phyloP scores from a whole-genome alignment of 2,888 invertebrate genomes.

The Macrosiphum euphorbiae region DNA sequence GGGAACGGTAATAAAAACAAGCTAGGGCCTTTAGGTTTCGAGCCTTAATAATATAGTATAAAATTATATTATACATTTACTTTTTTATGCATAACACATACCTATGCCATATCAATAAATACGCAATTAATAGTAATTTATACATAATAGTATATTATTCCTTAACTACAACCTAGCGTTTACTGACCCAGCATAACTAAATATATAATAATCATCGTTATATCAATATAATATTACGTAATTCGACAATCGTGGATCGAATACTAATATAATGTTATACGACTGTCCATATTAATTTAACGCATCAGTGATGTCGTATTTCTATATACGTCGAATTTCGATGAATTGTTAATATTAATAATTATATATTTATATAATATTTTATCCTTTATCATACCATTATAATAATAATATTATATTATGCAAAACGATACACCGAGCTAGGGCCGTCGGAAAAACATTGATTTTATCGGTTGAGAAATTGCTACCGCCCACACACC shows the following conservation, averaged over 20 bases:
- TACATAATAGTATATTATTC: background rate
- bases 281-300: background rate
- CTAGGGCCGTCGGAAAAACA: slow-evolving; percentile 41
- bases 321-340: background rate
- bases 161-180: background rate
- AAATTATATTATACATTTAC: background rate
- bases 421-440: slow-evolving; percentile 40
- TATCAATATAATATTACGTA: too few species aligned
- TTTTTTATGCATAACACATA: background rate
- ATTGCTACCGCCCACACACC: slow-evolving; percentile 37
- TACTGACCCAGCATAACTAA: background rate
- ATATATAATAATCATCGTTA: too few species aligned
- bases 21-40: background rate
- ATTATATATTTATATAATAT: too few species aligned
- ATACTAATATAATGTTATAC: background rate
- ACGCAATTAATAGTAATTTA: background rate
- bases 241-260: background rate
- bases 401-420: background rate
- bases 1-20: background rate
- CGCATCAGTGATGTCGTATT: background rate
- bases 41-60: background rate
- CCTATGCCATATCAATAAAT: background rate
- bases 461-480: slow-evolving; percentile 64
- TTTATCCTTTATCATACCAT: background rate
- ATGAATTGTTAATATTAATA: background rate